Percentiles rank a stretch among this genome's conserved stretches.
These are phyloP conservation scores for Virgularia gustaviana DNA, from an alignment of 92 coral and sea anemone species.

Conservation along the genomic window DNA sequence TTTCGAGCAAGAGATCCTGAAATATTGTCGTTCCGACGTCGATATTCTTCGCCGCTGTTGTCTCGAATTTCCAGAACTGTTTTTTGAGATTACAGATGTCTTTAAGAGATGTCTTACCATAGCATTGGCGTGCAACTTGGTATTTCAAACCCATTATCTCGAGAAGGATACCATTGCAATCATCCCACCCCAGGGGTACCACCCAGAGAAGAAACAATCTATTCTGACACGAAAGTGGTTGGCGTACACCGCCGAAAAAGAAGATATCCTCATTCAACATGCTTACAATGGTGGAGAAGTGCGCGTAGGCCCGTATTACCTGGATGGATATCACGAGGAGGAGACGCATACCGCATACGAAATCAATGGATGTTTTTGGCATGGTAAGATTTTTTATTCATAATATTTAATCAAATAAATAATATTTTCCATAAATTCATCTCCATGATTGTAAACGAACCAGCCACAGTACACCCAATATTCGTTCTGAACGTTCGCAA, in stretches of 20 bases:
- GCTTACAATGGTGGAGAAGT: slow-evolving; percentile 50
- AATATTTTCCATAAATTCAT: too few relatives aligned
- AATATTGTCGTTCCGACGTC: slow-evolving; percentile 57
- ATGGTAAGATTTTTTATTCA: too few relatives aligned
- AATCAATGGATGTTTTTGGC: slow-evolving; percentile 13
- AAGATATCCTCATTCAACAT: slow-evolving; percentile 31
- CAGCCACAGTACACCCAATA: too few relatives aligned
- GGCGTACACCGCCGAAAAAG: slow-evolving; percentile 6
- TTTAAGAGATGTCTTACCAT: slow-evolving; percentile 43
- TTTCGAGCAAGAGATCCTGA: slow-evolving; percentile 40
- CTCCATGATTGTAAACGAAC: too few relatives aligned
- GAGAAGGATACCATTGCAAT: slow-evolving; percentile 40
- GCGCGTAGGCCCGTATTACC: slow-evolving; percentile 13
- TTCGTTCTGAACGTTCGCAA: too few relatives aligned
- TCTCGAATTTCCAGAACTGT: slow-evolving; percentile 39
- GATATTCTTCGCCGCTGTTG: slow-evolving; percentile 48
- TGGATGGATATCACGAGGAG: slow-evolving; percentile 33
- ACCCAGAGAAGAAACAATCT: slow-evolving; percentile 34
- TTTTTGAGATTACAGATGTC: slow-evolving; percentile 25
- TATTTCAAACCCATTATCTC: slow-evolving; percentile 37
- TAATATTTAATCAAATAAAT: too few relatives aligned
- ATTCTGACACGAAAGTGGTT: slow-evolving; percentile 29
- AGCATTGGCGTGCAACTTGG: slow-evolving; percentile 41
- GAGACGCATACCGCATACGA: slow-evolving; percentile 16
- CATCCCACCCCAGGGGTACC: slow-evolving; percentile 49